Evolutionary conservation across 92 coral and sea anemone species (phyloP).

Genomic region (Umimayanthus chanpuru): DNA sequence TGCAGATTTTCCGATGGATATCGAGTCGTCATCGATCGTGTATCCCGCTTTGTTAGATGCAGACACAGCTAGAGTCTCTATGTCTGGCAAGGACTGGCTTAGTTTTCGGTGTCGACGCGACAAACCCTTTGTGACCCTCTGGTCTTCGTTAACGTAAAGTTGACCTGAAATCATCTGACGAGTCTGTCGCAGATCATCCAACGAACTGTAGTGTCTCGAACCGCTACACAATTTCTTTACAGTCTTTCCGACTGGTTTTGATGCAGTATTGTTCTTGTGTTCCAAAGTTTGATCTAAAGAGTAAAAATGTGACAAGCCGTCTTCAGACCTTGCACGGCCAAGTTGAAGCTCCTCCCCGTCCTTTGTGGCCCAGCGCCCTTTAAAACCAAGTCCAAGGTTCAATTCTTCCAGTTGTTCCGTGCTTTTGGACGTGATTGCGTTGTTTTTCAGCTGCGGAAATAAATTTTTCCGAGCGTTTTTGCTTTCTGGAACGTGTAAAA

Average conservation of each 20-base stretch:
- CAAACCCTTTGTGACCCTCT: not conserved
- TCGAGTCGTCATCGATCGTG: not conserved
- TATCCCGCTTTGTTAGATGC: not conserved
- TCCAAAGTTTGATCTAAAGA: not conserved
- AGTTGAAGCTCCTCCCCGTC: not conserved
- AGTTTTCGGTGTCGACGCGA: not conserved
- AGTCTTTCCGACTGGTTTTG: not conserved
- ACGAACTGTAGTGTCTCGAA: not conserved
- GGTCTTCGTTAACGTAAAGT: not conserved
- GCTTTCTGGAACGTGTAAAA: not conserved
- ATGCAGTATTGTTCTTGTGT: not conserved
- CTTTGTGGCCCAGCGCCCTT: not conserved
- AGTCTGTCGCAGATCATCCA: not conserved
- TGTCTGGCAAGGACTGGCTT: not conserved
- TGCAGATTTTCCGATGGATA: no score
- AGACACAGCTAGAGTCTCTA: not conserved
- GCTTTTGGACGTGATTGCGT: not conserved
- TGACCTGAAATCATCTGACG: not conserved
- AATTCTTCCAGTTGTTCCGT: not conserved
- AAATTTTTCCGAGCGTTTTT: not conserved
- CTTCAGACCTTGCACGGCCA: not conserved
- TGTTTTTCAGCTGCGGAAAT: not conserved
- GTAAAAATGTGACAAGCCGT: not conserved
- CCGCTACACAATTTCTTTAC: not conserved
- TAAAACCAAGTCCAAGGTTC: not conserved